Conservation (phyloP, 2,113 vertebrate species). For the Alaudala cheleensis region DNA sequence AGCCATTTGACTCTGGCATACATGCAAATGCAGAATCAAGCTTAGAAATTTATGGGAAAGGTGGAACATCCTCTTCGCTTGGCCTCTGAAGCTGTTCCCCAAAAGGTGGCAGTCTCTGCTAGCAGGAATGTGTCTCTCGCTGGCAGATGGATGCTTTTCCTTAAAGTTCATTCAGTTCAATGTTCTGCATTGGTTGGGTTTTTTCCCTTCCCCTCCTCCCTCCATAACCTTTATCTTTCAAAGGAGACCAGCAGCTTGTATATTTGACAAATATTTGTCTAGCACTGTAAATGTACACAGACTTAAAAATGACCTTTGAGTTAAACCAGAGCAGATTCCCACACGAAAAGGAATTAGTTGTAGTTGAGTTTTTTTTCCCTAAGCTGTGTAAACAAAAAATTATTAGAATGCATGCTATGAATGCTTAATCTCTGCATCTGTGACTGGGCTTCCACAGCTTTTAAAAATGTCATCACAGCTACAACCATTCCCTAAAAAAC, state of each 20-base stretch:
- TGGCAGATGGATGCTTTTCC: background rate
- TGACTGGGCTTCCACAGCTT: background rate
- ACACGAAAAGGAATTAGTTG: slow-evolving; percentile 20
- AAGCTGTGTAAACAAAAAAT: slow-evolving; percentile 14
- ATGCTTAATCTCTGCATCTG: slow-evolving; percentile 24
- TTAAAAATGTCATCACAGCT: background rate
- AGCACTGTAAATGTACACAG: background rate
- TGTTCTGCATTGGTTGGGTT: background rate
- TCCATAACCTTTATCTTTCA: slow-evolving; percentile 45
- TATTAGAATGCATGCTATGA: slow-evolving; percentile 8
- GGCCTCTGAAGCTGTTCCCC: background rate
- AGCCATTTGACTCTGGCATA: background rate
- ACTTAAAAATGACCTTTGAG: slow-evolving; percentile 15
- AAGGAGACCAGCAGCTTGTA: slow-evolving; percentile 16
- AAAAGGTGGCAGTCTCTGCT: slow-evolving; percentile 67
- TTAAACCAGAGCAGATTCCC: slow-evolving; percentile 15
- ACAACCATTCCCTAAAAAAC: background rate
- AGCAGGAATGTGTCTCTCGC: background rate
- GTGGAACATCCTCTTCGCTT: background rate
- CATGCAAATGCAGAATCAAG: background rate
- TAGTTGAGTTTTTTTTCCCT: background rate
- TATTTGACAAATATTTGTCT: slow-evolving; percentile 40
- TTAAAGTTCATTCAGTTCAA: background rate
- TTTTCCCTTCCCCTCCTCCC: background rate
- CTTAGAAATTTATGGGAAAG: background rate